These are phyloP conservation scores for Dromococcyx pavoninus DNA, from an alignment of 2,797 vertebrate species.

Conservation along the genomic window DNA sequence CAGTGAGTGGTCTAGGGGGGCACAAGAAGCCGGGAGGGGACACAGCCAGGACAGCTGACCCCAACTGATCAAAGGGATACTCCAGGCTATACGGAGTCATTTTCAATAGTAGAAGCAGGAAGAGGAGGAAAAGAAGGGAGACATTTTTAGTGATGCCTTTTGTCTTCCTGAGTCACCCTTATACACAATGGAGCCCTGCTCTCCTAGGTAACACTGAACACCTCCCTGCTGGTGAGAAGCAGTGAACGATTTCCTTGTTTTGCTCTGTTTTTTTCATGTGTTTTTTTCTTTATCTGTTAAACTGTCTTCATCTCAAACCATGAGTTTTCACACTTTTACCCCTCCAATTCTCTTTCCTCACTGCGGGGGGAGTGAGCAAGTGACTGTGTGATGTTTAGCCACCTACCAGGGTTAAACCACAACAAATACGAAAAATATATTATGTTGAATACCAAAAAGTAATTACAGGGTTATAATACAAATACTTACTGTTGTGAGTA, in stretches of 20 bases:
- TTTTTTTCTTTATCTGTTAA: background rate
- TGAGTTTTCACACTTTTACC: background rate
- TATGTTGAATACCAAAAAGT: background rate
- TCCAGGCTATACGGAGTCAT: accelerated
- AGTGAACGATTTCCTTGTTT: background rate
- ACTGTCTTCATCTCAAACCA: background rate
- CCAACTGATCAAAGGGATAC: background rate
- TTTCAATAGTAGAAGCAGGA: background rate
- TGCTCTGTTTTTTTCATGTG: accelerated
- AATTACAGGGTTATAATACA: background rate
- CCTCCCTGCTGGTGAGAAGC: background rate
- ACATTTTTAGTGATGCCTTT: accelerated
- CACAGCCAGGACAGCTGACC: background rate
- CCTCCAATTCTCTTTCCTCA: background rate
- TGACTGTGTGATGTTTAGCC: background rate
- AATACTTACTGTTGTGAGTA: background rate
- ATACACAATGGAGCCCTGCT: accelerated
- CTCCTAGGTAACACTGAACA: background rate
- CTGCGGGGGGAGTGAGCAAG: background rate
- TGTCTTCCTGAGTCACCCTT: background rate
- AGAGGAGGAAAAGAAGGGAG: background rate
- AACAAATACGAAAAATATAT: background rate
- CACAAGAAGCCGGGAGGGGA: background rate
- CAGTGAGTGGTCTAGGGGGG: accelerated
- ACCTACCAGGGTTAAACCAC: background rate